Evolutionary conservation across 2,797 vertebrate genomes (phyloP).

Genomic region (Enteromius afrohamiltoni): DNA sequence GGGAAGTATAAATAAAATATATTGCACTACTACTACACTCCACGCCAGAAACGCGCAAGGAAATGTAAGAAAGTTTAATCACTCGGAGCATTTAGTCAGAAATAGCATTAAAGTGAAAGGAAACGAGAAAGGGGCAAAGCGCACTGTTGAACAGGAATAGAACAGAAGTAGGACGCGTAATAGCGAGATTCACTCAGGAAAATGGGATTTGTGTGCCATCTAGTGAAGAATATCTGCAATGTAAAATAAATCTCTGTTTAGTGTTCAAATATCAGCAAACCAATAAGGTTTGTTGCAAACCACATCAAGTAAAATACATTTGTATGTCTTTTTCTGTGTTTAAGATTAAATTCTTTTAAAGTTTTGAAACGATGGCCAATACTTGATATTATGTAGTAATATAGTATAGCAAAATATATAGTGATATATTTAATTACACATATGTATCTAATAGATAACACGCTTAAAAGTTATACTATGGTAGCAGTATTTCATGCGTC

Average conservation of each 20-base stretch:
- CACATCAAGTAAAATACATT: background rate
- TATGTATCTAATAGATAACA: background rate
- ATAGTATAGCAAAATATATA: background rate
- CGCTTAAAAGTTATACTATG: background rate
- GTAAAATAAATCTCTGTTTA: background rate
- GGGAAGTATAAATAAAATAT: background rate
- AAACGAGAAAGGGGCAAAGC: background rate
- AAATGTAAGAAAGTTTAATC: background rate
- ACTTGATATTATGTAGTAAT: too few species aligned
- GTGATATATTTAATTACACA: background rate
- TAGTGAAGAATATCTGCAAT: background rate
- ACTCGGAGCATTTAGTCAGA: background rate
- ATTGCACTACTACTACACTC: background rate
- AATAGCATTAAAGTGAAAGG: background rate
- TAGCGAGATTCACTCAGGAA: background rate
- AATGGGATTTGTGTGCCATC: conserved; percentile 6
- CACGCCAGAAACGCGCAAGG: background rate
- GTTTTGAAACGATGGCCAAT: background rate
- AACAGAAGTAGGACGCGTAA: background rate
- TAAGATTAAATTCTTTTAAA: background rate
- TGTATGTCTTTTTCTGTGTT: background rate
- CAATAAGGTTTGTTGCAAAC: background rate
- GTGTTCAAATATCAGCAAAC: background rate
- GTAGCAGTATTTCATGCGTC: too few species aligned
- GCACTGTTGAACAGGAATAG: background rate